These are phyloP conservation scores for Craseonycteris thonglongyai DNA, from an alignment of 2,113 vertebrate genomes.

Conservation along the genomic window DNA sequence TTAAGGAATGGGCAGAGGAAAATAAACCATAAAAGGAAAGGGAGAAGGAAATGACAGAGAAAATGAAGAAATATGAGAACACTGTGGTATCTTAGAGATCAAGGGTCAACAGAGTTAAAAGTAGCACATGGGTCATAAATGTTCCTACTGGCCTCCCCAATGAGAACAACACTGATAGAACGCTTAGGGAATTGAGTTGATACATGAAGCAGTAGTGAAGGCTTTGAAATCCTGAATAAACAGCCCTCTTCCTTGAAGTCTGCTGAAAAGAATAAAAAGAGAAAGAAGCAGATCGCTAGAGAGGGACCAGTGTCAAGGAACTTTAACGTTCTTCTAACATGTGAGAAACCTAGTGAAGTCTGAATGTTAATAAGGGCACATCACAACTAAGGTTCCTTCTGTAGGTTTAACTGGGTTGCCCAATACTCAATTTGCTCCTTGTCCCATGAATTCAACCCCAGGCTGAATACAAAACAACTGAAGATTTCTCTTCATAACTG, in stretches of 20 bases:
- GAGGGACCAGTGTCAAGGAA: not conserved
- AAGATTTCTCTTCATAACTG: not conserved
- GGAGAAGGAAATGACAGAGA: not conserved
- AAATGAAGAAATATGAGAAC: not conserved
- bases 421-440: not conserved
- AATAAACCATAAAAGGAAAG: not conserved
- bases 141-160: not conserved
- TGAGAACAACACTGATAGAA: not conserved
- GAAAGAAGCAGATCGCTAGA: not conserved
- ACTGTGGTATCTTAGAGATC: not conserved
- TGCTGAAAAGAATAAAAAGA: not conserved
- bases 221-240: not conserved
- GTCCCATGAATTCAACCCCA: not conserved
- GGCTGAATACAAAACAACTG: not conserved
- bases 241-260: not conserved
- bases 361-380: not conserved
- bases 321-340: not conserved
- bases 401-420: not conserved
- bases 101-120: not conserved
- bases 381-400: not conserved
- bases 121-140: not conserved
- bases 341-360: not conserved
- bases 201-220: not conserved
- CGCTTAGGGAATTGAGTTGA: not conserved
- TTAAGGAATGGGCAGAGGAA: not conserved